Conservation (phyloP, 2,797 vertebrate species). For the Catamblyrhynchus diadema region DNA sequence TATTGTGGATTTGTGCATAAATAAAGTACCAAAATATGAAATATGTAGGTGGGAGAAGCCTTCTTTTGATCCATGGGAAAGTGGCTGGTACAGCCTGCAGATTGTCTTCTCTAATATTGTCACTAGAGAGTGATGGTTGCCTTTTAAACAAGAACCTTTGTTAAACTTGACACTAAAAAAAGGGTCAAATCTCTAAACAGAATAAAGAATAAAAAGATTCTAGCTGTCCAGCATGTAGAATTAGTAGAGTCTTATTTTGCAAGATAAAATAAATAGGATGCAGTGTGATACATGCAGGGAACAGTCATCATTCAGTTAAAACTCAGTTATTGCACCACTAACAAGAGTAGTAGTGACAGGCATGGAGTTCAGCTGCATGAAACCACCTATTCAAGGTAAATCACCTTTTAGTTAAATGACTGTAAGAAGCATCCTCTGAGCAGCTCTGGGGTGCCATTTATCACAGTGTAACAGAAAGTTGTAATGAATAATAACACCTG, state of each 20-base stretch:
- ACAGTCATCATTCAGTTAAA: conserved; percentile 92
- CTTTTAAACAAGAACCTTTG: not conserved
- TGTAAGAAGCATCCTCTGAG: conserved; percentile 87
- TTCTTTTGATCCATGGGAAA: fast-evolving
- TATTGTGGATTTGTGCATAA: not conserved
- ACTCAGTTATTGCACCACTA: conserved; percentile 79
- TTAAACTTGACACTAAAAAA: conserved; percentile 32
- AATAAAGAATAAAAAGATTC: conserved; percentile 5
- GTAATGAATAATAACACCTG: conserved; percentile 92
- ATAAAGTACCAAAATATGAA: not conserved
- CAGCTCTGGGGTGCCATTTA: conserved; percentile 88
- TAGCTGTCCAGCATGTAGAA: conserved; percentile 27
- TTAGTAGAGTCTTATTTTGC: conserved; percentile 80
- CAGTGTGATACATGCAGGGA: conserved; percentile 80
- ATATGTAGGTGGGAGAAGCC: not conserved
- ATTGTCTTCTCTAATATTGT: not conserved
- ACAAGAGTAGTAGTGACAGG: conserved; percentile 81
- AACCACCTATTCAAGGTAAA: conserved; percentile 96
- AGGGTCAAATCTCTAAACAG: conserved; percentile 36
- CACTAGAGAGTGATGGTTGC: not conserved
- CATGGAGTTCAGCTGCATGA: conserved; percentile 76
- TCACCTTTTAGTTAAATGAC: conserved; percentile 93
- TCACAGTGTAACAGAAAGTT: conserved; percentile 92
- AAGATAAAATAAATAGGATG: conserved; percentile 80
- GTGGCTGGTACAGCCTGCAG: not conserved